Evolutionary conservation across 2,113 vertebrate species (phyloP), one percentile per base, ranked within the genome.

Genomic region (Neolamprologus cancellatus): DNA sequence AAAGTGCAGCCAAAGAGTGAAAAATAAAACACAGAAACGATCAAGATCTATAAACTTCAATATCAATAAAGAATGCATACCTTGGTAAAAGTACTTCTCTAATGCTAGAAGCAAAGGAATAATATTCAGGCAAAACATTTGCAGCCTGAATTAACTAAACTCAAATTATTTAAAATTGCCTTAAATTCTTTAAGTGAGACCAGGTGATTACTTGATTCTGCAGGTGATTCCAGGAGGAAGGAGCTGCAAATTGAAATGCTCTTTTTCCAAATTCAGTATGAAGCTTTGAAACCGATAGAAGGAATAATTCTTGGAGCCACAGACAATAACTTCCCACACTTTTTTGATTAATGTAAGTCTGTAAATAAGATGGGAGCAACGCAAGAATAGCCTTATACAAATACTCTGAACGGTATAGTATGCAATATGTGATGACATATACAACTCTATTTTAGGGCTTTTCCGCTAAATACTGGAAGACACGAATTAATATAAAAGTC

Each of bases 401-500:
- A 50, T 41, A 18, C 36, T 74, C 7, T 44, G 87, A 76, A 84
- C 3, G 20, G 15, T 39, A 23, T 14, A 18, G 25, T 57, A 32
- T 7, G n/a, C 25, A 87, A 48, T 84, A n/a, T 18, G 18, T 83
- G 6, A 53, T 53, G n/a, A 82, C 23, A 59, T 83, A 85, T 9
- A 20, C 79, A 86, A 23, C 30, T 23, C 79, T 78, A 54, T 81
- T 83, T 90, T 32, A 50, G 44, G 25, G 25, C 32, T 34, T 28
- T 46, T 69, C 9, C 25, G 11, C 61, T 46, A 64, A 36, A 89
- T 28, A 50, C 34, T 84, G 23, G 5, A 74, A 82, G 84, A 55
- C 83, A 85, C 20, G 12, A 90, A 84, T 36, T 82, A 79, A 39
- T 71, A 84, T 79, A 81, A 81, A 86, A 82, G 82, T 44, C 52